A percentile compares a stretch with the other conserved stretches of the same genome.
Evolutionary conservation across 1,140 invertebrate genomes (phyloP).

Genomic region (Diabrotica virgifera): DNA sequence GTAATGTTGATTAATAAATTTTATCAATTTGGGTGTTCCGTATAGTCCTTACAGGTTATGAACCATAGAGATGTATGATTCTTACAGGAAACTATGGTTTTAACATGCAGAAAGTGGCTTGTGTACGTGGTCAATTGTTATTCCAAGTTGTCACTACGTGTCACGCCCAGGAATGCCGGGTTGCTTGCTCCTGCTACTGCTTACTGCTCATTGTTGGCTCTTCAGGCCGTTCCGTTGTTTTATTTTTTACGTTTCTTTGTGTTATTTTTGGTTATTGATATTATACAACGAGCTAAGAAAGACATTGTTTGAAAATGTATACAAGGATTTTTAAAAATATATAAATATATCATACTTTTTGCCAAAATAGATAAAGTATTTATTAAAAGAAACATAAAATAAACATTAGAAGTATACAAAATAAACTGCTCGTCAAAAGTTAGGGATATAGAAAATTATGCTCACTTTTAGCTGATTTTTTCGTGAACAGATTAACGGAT

Average conservation of each 20-base stretch:
- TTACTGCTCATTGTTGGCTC: background rate
- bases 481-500: no score
- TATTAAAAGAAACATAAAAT: no score
- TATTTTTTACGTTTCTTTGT: background rate
- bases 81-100: conserved; percentile 30
- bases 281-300: no score
- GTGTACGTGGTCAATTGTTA: conserved; percentile 32
- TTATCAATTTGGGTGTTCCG: conserved; percentile 22
- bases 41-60: conserved; percentile 18
- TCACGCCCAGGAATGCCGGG: conserved; percentile 21
- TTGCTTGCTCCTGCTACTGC: background rate
- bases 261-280: background rate
- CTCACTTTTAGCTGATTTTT: no score
- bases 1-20: conserved; percentile 13
- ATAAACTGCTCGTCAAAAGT: no score
- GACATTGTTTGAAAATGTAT: no score
- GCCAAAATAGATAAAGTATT: no score
- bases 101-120: conserved; percentile 23
- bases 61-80: conserved; percentile 24
- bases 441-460: no score
- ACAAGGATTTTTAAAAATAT: no score
- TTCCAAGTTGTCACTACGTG: conserved; percentile 24
- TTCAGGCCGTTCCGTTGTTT: background rate
- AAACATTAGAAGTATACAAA: no score
- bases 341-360: no score